Conservation (phyloP, 2,888 invertebrate genomes). For the Hipparchia semele region DNA sequence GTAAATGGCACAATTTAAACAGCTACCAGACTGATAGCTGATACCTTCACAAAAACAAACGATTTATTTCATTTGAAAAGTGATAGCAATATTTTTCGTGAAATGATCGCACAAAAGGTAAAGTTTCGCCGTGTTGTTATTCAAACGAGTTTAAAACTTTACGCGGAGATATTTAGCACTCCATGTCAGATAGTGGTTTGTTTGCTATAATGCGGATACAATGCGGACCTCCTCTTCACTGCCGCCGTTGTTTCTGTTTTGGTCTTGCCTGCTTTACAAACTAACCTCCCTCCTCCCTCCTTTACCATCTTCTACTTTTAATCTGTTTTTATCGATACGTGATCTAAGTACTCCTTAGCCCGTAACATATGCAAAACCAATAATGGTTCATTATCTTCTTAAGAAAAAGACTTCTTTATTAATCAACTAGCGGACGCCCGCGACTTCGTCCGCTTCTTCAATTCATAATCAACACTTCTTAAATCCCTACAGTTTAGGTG, state of each 20-base stretch:
- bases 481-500: no score
- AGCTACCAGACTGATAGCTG: not conserved
- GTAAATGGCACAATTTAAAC: not conserved
- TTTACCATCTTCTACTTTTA: not conserved
- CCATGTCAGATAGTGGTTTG: conserved; percentile 1
- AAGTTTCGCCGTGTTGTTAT: not conserved
- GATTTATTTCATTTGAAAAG: not conserved
- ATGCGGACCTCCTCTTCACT: conserved; percentile 1
- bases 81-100: not conserved
- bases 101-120: not conserved
- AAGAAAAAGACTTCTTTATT: no score
- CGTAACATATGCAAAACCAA: no score
- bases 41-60: not conserved
- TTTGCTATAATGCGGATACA: conserved; percentile 11
- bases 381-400: no score
- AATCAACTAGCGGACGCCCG: no score
- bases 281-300: no score
- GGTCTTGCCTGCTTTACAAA: not conserved
- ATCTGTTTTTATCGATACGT: not conserved
- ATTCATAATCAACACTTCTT: no score
- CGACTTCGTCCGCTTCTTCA: no score
- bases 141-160: conserved; percentile 1
- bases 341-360: not conserved
- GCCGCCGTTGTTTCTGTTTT: not conserved
- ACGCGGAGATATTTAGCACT: not conserved